Evolutionary conservation across 2,113 vertebrate genomes (phyloP).

Genomic region (Perccottus glenii): DNA sequence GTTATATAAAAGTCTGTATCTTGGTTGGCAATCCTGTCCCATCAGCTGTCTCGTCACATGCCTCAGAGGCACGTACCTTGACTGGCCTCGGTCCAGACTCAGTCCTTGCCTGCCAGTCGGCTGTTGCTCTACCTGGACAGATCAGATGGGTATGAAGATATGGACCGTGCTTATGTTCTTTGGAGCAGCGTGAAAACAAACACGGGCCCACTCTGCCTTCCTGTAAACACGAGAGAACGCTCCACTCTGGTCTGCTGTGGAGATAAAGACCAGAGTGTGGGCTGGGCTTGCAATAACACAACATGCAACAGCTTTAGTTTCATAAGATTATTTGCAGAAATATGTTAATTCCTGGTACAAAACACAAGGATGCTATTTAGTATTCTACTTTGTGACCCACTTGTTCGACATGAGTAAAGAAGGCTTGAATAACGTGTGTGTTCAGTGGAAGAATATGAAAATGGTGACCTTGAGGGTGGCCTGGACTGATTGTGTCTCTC

Average conservation of each 20-base stretch:
- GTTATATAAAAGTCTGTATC: neutral
- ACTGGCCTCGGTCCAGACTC: slow-evolving; percentile 57
- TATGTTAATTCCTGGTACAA: slow-evolving; percentile 48
- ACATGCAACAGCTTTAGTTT: slow-evolving; percentile 36
- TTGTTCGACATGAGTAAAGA: slow-evolving; percentile 49
- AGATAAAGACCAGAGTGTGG: slow-evolving; percentile 49
- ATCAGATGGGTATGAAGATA: slow-evolving; percentile 78
- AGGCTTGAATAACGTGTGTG: slow-evolving; percentile 33
- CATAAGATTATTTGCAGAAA: slow-evolving; percentile 52
- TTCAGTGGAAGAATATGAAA: slow-evolving; percentile 38
- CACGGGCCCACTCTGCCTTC: slow-evolving; percentile 58
- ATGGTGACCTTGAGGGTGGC: slow-evolving; percentile 32
- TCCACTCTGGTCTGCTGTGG: slow-evolving; percentile 24
- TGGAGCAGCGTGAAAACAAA: slow-evolving; percentile 74
- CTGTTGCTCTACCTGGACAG: slow-evolving; percentile 57
- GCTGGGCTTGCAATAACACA: slow-evolving; percentile 45
- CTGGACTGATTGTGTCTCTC: slow-evolving; percentile 11
- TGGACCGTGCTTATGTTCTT: slow-evolving; percentile 59
- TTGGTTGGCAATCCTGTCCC: slow-evolving; percentile 16
- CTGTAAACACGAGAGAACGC: slow-evolving; percentile 30
- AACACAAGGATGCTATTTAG: slow-evolving; percentile 41
- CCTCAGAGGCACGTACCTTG: slow-evolving; percentile 76
- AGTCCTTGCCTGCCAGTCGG: slow-evolving; percentile 58
- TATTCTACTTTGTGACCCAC: slow-evolving; percentile 45
- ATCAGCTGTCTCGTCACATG: slow-evolving; percentile 44